Evolutionary conservation across 2,113 vertebrate genomes (phyloP), one percentile per base, ranked within the genome.

Genomic region (Manacus vitellinus): DNA sequence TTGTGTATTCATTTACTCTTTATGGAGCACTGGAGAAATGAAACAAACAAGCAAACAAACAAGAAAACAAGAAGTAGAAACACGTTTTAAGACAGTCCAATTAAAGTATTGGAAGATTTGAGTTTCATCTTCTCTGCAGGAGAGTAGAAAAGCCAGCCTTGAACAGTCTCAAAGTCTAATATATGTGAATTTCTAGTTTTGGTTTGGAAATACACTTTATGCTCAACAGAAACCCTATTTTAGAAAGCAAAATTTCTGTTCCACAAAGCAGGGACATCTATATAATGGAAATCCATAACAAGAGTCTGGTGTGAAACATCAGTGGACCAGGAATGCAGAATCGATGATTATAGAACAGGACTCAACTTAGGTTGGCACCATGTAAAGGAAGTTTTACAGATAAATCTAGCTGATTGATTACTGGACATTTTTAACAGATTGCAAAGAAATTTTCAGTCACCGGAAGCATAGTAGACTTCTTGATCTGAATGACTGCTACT

Each of bases 61-160:
- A 73, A 66, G 46, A 19, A 31, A 35, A n/a, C 5, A 56, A 56
- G 28, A 16, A 87, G 4, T 17, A 55, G 33, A 62, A 73, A n/a
- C 1, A 44, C 0, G 0, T 47, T 35, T 27, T 76, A 46, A 79
- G 17, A 61, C 10, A 80, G 14, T 8, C 16, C 5, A 78, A 2
- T 49, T 54, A 52, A 70, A 75, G 10, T 25, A 44, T 1, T 83
- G 25, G 27, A 56, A 76, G 28, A 6, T 59, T 28, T 44, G n/a
- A 46, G 12, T 85, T 30, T 86, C 31, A 54, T 35, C 10, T 59
- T 17, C 22, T 5, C 21, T 46, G 4, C 4, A 30, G 14, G 8
- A 85, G 17, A 79, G 46, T 14, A 63, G 6, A 63, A 91, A 75
- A 47, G 7, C 2, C 16, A 35, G 13, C 4, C 18, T 19, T 23